Conservation (phyloP, 2,113 vertebrate genomes). For the Leucoraja erinaceus region DNA sequence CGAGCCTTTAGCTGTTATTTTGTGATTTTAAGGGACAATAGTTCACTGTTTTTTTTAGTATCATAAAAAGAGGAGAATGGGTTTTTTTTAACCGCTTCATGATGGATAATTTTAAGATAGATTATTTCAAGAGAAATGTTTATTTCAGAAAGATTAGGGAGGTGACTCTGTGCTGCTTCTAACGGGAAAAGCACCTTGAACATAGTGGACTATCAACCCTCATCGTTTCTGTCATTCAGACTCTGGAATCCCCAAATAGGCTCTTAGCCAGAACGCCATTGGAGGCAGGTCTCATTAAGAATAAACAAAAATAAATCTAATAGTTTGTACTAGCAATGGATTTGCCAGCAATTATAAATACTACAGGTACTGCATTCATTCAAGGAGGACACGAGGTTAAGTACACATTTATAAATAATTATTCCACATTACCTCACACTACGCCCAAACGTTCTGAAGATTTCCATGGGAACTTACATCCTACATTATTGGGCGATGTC, state of each 20-base stretch:
- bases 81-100: background rate
- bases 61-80: background rate
- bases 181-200: background rate
- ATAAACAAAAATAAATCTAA: background rate
- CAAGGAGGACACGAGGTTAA: background rate
- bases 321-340: background rate
- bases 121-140: background rate
- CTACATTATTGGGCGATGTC: background rate
- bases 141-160: background rate
- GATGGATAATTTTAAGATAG: background rate
- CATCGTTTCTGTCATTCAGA: background rate
- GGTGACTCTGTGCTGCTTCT: background rate
- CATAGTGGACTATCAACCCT: background rate
- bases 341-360: background rate
- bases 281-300: background rate
- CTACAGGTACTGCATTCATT: background rate
- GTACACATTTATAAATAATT: background rate
- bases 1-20: background rate
- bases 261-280: background rate
- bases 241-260: background rate
- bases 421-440: background rate
- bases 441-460: background rate
- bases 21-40: background rate
- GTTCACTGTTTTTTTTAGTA: background rate
- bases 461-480: background rate